Evolutionary conservation across 1,140 invertebrate species (phyloP).

Genomic region (Trichonephila clavata): DNA sequence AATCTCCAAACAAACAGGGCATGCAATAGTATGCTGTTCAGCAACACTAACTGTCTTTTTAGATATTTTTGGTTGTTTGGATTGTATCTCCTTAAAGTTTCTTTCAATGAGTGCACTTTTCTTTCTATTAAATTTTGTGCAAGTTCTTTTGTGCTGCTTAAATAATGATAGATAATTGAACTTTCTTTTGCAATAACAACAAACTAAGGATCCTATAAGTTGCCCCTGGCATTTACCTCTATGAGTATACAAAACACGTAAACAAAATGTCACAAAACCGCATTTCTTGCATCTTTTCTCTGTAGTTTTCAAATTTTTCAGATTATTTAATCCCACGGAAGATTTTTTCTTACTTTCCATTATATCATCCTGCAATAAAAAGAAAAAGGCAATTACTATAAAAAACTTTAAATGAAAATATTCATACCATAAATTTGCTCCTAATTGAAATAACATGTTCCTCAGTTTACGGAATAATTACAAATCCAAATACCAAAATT

Average conservation of each 20-base stretch:
- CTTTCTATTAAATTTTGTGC: slow-evolving; percentile 7
- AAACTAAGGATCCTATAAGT: slow-evolving; percentile 15
- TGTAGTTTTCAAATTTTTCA: neutral
- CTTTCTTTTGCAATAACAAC: slow-evolving; percentile 66
- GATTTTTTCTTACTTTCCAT: slow-evolving; percentile 30
- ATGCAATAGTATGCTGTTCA: slow-evolving; percentile 25
- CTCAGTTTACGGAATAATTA: too few species aligned
- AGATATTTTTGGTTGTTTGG: neutral
- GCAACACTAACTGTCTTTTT: neutral
- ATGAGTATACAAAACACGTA: slow-evolving; percentile 58
- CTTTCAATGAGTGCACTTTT: neutral
- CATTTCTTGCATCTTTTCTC: slow-evolving; percentile 70
- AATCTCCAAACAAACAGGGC: slow-evolving; percentile 26
- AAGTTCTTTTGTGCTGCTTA: slow-evolving; percentile 39
- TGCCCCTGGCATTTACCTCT: slow-evolving; percentile 46
- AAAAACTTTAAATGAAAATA: neutral
- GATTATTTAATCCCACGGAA: neutral
- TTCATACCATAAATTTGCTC: too few species aligned
- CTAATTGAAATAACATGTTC: too few species aligned
- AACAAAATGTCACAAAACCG: slow-evolving; percentile 68
- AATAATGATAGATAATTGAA: slow-evolving; percentile 29
- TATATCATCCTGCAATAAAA: neutral
- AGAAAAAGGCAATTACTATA: neutral
- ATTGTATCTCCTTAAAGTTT: neutral
- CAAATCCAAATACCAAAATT: too few species aligned